These are phyloP conservation scores for Amblyopsis rosae DNA, from an alignment of 2,113 vertebrate genomes.

Conservation along the genomic window DNA sequence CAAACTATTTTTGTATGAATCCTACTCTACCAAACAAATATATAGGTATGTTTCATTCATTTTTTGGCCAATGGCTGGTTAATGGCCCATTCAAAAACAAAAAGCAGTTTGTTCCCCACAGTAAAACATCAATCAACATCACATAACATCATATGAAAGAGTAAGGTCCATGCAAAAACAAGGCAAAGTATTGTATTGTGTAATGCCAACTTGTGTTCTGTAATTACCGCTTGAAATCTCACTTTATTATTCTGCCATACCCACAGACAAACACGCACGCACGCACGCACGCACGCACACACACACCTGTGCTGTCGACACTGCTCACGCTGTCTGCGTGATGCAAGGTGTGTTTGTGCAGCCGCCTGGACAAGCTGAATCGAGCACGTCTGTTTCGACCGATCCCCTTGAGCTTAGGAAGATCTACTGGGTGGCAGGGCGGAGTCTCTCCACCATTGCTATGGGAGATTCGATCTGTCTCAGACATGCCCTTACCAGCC, in stretches of 20 bases:
- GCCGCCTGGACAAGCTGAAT: slow-evolving; percentile 88
- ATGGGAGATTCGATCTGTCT: slow-evolving; percentile 22
- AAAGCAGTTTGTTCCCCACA: too few species aligned
- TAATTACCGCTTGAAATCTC: not conserved
- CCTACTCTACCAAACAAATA: too few species aligned
- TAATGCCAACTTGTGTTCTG: too few species aligned
- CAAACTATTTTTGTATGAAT: too few species aligned
- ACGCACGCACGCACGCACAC: slow-evolving; percentile 14
- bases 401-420: slow-evolving; percentile 85
- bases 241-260: not conserved
- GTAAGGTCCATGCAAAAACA: too few species aligned
- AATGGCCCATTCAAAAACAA: too few species aligned
- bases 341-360: slow-evolving; percentile 83
- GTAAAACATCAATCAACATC: too few species aligned
- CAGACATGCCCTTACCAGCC: slow-evolving; percentile 28
- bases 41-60: too few species aligned
- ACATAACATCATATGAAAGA: too few species aligned
- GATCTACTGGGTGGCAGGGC: slow-evolving; percentile 63
- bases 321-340: slow-evolving; percentile 87
- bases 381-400: slow-evolving; percentile 81
- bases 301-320: slow-evolving; percentile 83
- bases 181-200: too few species aligned
- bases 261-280: slow-evolving; percentile 4
- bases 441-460: slow-evolving; percentile 47
- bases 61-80: too few species aligned